Evolutionary conservation across 2,797 vertebrate genomes (phyloP), one percentile per base, ranked within the genome.

Genomic region (Hybognathus amarus): DNA sequence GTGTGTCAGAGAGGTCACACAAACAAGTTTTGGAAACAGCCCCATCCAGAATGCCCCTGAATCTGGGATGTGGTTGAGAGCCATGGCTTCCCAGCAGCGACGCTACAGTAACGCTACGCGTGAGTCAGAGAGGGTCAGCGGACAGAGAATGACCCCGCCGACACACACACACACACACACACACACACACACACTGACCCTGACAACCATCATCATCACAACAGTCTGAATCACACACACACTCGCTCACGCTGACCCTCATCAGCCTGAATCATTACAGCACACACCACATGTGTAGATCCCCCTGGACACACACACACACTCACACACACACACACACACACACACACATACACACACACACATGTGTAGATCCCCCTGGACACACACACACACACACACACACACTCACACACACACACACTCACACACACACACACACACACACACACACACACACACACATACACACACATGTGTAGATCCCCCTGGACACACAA

Each of bases 11-110:
- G 27, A 73, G 61, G 27, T 79, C 22, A 50, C 10, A 50, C 61
- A 12, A 27, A 40, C 50, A 42, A 24, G 1, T 5, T 30, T 61
- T 71, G 6, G 4, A 81, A 63, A 63, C 38, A 63, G 56, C 45
- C 79, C 79, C 54, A 9, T 63, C 22, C 27, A 81, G 69, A 82
- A 81, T 73, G 56, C 52, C 79, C 79, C 79, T 81, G 24, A 80
- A 59, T 70, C 38, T 56, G 69, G 79, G 79, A 81, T 74, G 79
- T 81, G 59, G 69, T 81, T 64, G 42, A 42, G 9, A 81, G 69
- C 3, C 54, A 12, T 75, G 56, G 10, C 24, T 75, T 82, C 71
- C 80, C 70, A 74, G 42, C 70, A 20, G 36, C 0, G 1, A 10
- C 22, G 33, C 67, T 82, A 64, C 63, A 54, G 77, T 36, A 68